Evolutionary conservation across 2,888 invertebrate genomes (phyloP), one percentile per base, ranked within the genome.

Genomic region (Epiblema foenella): DNA sequence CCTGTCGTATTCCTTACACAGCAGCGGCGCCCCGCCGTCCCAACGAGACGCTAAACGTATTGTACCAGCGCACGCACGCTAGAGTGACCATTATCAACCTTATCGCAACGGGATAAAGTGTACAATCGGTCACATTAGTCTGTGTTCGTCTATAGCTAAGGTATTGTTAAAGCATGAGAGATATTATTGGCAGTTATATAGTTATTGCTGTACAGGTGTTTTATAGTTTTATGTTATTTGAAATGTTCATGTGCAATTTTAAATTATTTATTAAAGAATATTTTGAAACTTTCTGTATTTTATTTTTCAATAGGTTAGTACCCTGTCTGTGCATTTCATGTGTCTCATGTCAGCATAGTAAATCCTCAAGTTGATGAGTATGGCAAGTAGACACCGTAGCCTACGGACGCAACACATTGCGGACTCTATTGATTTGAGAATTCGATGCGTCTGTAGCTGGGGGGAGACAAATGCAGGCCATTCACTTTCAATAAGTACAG

Each of bases 251-350:
- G 67, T 67, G 67, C 67, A 67, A 67, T 67, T 46, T 67, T 37
- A 67, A 51, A 67, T 58, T 67, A 67, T 67, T 67, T 67, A 67
- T 58, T 67, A 67, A 67, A 67, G 15, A 67, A n/a, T 67, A 67
- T 49, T 58, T 33, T 59, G 3, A 51, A 39, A 39, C n/a, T 29
- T n/a, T 11, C 20, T 18, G 67, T 20, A 2, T 67, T 67, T 51
- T 37, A 20, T 67, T 62, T 37, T 20, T 20, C 37, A 20, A 10
- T 39, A 29, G 29, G 29, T 15, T 15, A 5, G n/a, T 5, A 7
- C 5, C 46, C n/a, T 3, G 39, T 39, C 9, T 39, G 39, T 39
- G 0, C 12, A 33, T 33, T 33, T 33, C 5, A 33, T 33, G 2
- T 33, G 33, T 33, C 33, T 33, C 33, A 5, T 33, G 33, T 33